Evolutionary conservation across 1,140 invertebrate genomes (phyloP), one percentile per base, ranked within the genome.

Genomic region (Eciton burchellii): DNA sequence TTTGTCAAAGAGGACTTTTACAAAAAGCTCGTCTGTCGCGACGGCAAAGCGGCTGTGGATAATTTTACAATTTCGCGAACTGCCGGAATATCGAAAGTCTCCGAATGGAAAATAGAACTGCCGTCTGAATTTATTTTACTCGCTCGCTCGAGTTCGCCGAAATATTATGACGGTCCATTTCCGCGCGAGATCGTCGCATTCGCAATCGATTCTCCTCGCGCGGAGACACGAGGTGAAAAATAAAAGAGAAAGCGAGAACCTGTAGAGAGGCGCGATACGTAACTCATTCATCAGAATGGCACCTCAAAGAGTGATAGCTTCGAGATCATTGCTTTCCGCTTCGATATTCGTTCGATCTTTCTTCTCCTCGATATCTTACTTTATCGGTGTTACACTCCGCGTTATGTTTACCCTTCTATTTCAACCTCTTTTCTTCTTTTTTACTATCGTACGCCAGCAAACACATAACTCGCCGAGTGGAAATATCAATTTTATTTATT

Each of bases 91-190:
- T 59, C 68, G 70, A 62, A 65, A 76, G 16, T 35, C 29, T 47
- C 0, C 11, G n/a, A 60, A 84, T 21, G 43, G n/a, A 52, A 76
- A 71, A 66, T 56, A 49, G 24, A 43, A 54, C 45, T 16, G 26
- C n/a, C 29, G 21, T 35, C 19, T 24, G 12, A 85, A 62, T 72
- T 84, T 63, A 47, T 70, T 71, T 57, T 74, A 59, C 43, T n/a
- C 11, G 2, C 16, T 57, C 21, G 11, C n/a, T 56, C 11, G 14
- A 19, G 41, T 21, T 63, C 24, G 35, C 16, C 24, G 24, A 77
- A 84, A 84, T 68, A 68, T 66, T 63, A 45, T 54, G 45, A 79
- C 26, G 49, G 68, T 57, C 35, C n/a, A 82, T 59, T 82, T 84
- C 54, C 52, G 49, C n/a, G 12, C 26, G 65, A 49, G 49, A 85